Base-by-base conservation (phyloP, 2,888 invertebrate genomes). In the Melanchra persicariae region DNA sequence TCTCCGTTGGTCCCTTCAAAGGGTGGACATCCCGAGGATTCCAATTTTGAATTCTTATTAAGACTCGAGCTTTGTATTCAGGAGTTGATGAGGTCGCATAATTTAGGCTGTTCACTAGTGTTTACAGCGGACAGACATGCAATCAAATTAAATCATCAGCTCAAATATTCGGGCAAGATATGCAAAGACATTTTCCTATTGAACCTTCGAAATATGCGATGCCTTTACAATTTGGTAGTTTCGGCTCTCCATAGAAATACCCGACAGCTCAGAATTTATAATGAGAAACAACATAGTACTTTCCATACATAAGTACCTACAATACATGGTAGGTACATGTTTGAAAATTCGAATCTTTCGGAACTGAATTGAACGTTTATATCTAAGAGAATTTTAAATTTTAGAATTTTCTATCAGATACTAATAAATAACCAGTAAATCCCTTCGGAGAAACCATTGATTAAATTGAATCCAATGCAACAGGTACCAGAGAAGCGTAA, bases 1-100 rank as follows among this genome's bases (percentile, higher is more conserved):
- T 73, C 24, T 67, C 68, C 65, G 62, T 67, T 70, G 60, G 59
- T 60, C 80, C 74, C 70, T 73, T 77, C 74, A 81, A 84, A 81
- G 84, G 85, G 81, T 85, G 79, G 84, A 83, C 78, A 85, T 73
- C 68, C 69, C 70, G 73, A 85, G 82, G 76, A 85, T 87, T 86
- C 80, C 83, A 85, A 87, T 86, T 87, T 84, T 81, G 81, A 80
- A 85, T 87, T 86, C 80, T 71, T 73, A 74, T 70, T 30, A 19
- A 54, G 54, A 54, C 54, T 82, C 82, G 67, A 77, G 76, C 77
- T 82, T 79, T 70, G 80, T 80, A 74, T 81, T 82, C 81, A 81
- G 58, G 74, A 78, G 70, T 75, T 81, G 74, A 74, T 82, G 71
- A 78, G 71, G 77, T 72, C 77, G 82, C 81, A 82, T 87, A 82